Percentiles rank a stretch among this genome's conserved stretches.
Conservation (phyloP, 2,113 vertebrate species). For the Otolemur garnettii region DNA sequence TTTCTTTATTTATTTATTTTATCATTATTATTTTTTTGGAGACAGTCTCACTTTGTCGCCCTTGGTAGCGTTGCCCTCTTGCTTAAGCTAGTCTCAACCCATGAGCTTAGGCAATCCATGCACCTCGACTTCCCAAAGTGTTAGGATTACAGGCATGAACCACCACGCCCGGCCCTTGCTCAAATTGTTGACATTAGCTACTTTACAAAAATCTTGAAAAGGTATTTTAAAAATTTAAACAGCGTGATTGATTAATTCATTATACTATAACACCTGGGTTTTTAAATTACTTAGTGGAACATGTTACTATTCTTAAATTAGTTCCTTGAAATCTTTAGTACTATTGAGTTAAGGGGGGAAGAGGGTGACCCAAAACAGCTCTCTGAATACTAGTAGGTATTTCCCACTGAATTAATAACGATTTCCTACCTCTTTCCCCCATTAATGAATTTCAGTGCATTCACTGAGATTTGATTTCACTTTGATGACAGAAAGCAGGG, state of each 20-base stretch:
- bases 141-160: too few species aligned
- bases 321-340: slow-evolving; percentile 71
- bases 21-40: too few species aligned
- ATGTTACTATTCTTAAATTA: slow-evolving; percentile 64
- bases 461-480: background rate
- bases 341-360: background rate
- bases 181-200: slow-evolving; percentile 75
- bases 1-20: too few species aligned
- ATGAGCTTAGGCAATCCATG: too few species aligned
- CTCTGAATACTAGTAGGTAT: slow-evolving; percentile 74
- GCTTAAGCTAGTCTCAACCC: too few species aligned
- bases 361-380: background rate
- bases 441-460: slow-evolving; percentile 79
- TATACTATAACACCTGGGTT: slow-evolving; percentile 65
- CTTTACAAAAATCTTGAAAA: slow-evolving; percentile 73
- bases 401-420: slow-evolving; percentile 79
- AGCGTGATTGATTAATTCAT: slow-evolving; percentile 72
- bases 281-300: slow-evolving; percentile 72
- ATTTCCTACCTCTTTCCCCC: slow-evolving; percentile 64
- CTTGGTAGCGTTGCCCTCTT: too few species aligned
- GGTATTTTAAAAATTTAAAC: slow-evolving; percentile 65
- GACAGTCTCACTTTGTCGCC: too few species aligned
- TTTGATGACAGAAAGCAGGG: slow-evolving; percentile 65
- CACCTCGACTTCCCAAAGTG: too few species aligned
- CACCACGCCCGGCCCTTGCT: background rate